These are phyloP conservation scores for Syngnathoides biaculeatus DNA, from an alignment of 2,113 vertebrate species.

Conservation along the genomic window DNA sequence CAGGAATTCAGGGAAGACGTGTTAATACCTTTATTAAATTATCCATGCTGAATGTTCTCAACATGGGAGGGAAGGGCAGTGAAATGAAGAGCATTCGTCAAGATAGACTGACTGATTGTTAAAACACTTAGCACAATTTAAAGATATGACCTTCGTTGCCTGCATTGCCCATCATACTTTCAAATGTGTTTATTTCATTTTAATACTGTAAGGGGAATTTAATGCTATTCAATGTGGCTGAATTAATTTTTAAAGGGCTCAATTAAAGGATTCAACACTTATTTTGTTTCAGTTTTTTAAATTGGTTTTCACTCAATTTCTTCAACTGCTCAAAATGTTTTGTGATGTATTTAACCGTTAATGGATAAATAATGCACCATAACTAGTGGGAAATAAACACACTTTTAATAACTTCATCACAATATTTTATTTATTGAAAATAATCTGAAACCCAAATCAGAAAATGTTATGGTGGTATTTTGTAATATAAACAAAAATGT, in stretches of 20 bases:
- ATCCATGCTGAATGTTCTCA: constrained; percentile 18
- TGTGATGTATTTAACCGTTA: too few species aligned
- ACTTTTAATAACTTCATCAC: neutral
- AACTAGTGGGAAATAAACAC: too few species aligned
- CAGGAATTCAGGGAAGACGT: constrained; percentile 13
- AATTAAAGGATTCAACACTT: too few species aligned
- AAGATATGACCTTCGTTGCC: constrained; percentile 5
- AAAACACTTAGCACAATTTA: constrained; percentile 1
- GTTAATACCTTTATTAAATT: constrained; percentile 34
- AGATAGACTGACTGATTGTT: constrained; percentile 44
- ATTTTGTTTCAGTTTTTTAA: too few species aligned
- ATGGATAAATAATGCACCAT: too few species aligned
- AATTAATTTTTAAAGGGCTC: too few species aligned
- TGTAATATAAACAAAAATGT: too few species aligned
- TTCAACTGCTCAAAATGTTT: too few species aligned
- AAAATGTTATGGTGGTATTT: too few species aligned
- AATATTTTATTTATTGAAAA: neutral
- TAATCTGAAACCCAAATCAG: neutral
- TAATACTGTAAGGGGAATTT: neutral
- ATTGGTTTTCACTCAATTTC: too few species aligned
- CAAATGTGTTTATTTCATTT: neutral
- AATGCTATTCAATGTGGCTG: neutral
- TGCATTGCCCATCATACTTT: neutral
- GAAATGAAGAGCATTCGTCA: constrained; percentile 25
- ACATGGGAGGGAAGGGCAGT: constrained; percentile 14